Evolutionary conservation across 2,888 invertebrate species (phyloP).

Genomic region (Rosalia funebris): DNA sequence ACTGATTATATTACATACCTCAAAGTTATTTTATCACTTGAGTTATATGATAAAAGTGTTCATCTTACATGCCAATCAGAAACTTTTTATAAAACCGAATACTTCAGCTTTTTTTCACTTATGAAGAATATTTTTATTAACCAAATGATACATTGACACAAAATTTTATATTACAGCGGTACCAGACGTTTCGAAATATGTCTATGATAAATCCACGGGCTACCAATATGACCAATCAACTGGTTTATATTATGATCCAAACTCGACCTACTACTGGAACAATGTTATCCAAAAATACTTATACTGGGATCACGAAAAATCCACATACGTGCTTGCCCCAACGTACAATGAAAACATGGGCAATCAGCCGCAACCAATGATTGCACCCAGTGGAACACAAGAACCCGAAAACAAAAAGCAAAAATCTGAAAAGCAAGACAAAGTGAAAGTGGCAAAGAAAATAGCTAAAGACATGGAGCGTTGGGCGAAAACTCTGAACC

Average conservation of each 20-base stretch:
- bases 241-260: constrained; percentile 95
- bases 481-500: constrained; percentile 97
- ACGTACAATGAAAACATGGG: constrained; percentile 52
- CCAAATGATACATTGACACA: too few species aligned
- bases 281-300: constrained; percentile 89
- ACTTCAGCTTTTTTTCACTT: too few species aligned
- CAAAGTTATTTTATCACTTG: too few species aligned
- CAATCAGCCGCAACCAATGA: constrained; percentile 11
- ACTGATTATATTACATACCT: too few species aligned
- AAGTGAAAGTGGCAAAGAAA: constrained; percentile 96
- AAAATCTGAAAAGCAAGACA: constrained; percentile 84
- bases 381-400: constrained; percentile 17
- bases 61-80: too few species aligned
- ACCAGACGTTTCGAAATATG: constrained; percentile 91
- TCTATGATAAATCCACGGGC: constrained; percentile 94
- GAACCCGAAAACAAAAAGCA: constrained; percentile 72
- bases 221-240: constrained; percentile 95
- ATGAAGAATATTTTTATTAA: too few species aligned
- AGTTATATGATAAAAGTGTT: too few species aligned
- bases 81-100: too few species aligned
- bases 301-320: constrained; percentile 89
- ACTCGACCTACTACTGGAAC: constrained; percentile 96
- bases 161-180: constrained; percentile 69
- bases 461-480: constrained; percentile 95
- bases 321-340: constrained; percentile 71